A percentile compares a stretch with the other conserved stretches of the same genome.
Evolutionary conservation across 2,113 vertebrate genomes (phyloP).

Genomic region (Orientallactaga bullata): DNA sequence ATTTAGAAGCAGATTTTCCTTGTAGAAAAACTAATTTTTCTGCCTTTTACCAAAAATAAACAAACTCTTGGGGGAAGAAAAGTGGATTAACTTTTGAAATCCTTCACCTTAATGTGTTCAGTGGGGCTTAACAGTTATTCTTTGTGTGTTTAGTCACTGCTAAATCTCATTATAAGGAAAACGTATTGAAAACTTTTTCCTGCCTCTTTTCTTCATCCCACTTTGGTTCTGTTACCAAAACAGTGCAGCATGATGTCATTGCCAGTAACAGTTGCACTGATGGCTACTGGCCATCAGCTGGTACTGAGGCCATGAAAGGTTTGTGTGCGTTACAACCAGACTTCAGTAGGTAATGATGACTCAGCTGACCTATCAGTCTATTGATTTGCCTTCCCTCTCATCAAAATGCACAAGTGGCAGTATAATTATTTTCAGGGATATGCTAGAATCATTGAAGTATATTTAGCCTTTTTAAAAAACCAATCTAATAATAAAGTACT

Average conservation of each 20-base stretch:
- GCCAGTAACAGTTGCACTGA: neutral
- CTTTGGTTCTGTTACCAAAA: conserved; percentile 64
- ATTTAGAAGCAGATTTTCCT: conserved; percentile 85
- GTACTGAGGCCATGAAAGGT: conserved; percentile 7
- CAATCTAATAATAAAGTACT: conserved; percentile 55
- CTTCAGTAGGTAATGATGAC: conserved; percentile 49
- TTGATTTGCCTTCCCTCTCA: conserved; percentile 67
- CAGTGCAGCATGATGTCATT: conserved; percentile 32
- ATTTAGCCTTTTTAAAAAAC: conserved; percentile 81
- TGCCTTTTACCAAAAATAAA: conserved; percentile 86
- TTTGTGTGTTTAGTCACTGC: conserved; percentile 66
- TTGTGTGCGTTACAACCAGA: conserved; percentile 59
- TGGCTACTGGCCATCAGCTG: conserved; percentile 50
- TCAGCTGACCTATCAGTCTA: conserved; percentile 65
- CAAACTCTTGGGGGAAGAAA: conserved; percentile 85
- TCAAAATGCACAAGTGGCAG: conserved; percentile 68
- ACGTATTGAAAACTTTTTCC: conserved; percentile 51
- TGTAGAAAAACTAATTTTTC: conserved; percentile 87
- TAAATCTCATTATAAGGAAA: conserved; percentile 57
- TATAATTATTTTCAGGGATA: conserved; percentile 80
- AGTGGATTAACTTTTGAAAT: conserved; percentile 81
- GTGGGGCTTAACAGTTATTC: conserved; percentile 77
- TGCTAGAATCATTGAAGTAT: conserved; percentile 77
- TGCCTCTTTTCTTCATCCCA: conserved; percentile 42
- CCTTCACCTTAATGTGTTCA: conserved; percentile 81